These are phyloP conservation scores for Lophura nycthemera DNA, from an alignment of 2,113 vertebrate species.

Conservation along the genomic window DNA sequence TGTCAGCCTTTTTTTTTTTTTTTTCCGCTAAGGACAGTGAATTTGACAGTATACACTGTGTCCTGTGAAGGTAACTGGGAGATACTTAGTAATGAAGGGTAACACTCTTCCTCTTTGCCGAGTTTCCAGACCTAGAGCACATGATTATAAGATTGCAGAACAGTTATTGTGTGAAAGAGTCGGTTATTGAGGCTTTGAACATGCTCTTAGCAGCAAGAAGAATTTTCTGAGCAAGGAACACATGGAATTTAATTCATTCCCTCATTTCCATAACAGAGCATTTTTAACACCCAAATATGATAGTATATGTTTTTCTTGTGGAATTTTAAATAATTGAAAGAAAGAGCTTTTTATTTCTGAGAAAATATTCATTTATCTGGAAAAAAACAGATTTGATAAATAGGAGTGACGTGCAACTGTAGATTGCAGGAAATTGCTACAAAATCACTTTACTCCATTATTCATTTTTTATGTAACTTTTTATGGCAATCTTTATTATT, in stretches of 20 bases:
- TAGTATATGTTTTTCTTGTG: not conserved
- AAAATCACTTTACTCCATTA: not conserved
- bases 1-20: not conserved
- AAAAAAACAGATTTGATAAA: not conserved
- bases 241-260: not conserved
- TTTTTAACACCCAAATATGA: not conserved
- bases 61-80: not conserved
- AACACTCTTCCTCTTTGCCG: not conserved
- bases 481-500: not conserved
- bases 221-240: not conserved
- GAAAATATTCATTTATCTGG: not conserved
- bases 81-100: not conserved
- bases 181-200: not conserved
- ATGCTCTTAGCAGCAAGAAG: not conserved
- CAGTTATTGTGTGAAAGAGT: not conserved
- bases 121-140: not conserved
- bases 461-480: not conserved
- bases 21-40: rapidly evolving
- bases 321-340: not conserved
- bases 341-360: not conserved
- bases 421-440: not conserved
- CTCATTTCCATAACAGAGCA: not conserved
- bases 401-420: not conserved
- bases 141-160: not conserved
- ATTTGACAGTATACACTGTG: not conserved